Base-by-base conservation (phyloP, 2,113 vertebrate genomes). In the Merops nubicus region DNA sequence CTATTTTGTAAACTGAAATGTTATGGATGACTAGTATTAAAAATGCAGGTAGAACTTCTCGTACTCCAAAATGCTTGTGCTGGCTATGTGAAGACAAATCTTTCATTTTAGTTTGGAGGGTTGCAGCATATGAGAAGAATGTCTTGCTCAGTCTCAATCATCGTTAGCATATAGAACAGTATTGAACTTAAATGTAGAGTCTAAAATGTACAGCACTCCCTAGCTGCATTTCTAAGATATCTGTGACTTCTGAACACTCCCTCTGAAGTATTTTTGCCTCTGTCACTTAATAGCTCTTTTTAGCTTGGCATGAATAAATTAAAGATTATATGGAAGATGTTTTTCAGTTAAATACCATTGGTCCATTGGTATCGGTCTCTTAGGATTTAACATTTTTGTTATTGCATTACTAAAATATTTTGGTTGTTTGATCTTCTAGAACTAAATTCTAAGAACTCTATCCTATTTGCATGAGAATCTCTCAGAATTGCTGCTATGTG, bases 171-270 rank as follows among this genome's bases (percentile, higher is more conserved):
- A 69, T 95, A 91, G 69, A 89, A 91, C 88, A 91, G 51, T 94
- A 91, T 94, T 96, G 88, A 79, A 91, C 82, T 92, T 94, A 78
- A 76, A 73, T 88, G 76, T 82, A 62, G 59, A 56, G 65, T 94
- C 73, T 89, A 45, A 90, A 60, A 80, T 93, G 63, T 93, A 88
- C 89, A 76, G 65, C 85, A 79, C 83, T 96, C 50, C 74, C 13
- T 91, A 95, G 84, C 88, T 92, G 82, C 59, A 36, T 92, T 93
- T 84, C 38, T 82, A 85, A 79, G 80, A 47, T 92, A 62, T 1
- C 69, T 92, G 51, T 83, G 77, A 68, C 47, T 91, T 87, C 74
- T 80, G 60, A 95, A 88, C 62, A 69, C 77, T 96, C 92, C 50
- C 59, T 94, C 34, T 85, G 57, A 81, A 53, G 62, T 86, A 78